phyloP scores from a whole-genome alignment of 37 sponge, comb jelly and placozoan genomes.

The Ephydatia muelleri region DNA sequence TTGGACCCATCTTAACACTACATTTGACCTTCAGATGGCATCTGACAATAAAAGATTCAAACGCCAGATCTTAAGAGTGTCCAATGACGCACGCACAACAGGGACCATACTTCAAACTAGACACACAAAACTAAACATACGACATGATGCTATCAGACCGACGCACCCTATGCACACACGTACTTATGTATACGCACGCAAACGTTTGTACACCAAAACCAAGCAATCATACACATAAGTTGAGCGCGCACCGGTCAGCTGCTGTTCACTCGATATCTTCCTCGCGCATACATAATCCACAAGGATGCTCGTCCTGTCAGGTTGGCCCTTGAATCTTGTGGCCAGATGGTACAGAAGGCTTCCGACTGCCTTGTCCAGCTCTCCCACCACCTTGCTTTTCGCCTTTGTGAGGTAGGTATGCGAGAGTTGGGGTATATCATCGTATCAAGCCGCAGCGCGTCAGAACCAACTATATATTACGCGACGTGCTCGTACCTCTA shows the following conservation, averaged over 20 bases:
- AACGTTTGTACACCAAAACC: neutral
- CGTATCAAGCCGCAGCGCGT: neutral
- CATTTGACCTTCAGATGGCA: no score
- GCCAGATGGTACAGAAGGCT: constrained; percentile 83
- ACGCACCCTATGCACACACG: no score
- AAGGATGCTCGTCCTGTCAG: constrained; percentile 42
- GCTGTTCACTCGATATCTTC: constrained; percentile 62
- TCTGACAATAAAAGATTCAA: no score
- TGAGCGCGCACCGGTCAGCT: constrained; percentile 78
- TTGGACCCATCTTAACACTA: no score
- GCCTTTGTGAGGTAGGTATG: constrained; percentile 10
- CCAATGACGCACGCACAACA: no score
- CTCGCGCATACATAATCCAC: constrained; percentile 56
- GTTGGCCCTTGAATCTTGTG: constrained; percentile 73
- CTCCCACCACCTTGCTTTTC: constrained; percentile 13
- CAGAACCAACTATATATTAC: no score
- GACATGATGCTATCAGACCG: no score
- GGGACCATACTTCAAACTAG: no score
- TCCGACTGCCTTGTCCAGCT: constrained; percentile 63
- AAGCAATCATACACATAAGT: no score
- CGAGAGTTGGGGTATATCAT: neutral
- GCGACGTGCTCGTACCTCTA: constrained; percentile 52
- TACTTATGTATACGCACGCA: no score
- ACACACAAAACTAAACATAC: no score
- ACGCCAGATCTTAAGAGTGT: no score